Evolutionary conservation across 2,113 vertebrate species (phyloP).

Genomic region (Aleadryas rufinucha): DNA sequence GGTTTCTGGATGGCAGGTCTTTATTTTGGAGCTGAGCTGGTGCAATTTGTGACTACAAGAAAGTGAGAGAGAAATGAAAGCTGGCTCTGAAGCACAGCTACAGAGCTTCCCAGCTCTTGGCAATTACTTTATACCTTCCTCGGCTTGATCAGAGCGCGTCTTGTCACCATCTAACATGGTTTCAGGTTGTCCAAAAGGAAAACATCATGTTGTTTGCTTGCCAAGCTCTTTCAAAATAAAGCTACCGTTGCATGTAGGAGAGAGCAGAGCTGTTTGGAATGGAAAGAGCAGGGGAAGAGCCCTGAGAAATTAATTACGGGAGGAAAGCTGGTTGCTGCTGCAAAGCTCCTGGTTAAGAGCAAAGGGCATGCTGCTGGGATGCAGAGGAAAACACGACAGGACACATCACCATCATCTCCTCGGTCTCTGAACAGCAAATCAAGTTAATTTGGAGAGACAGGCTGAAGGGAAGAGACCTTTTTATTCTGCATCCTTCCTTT

Average conservation of each 20-base stretch:
- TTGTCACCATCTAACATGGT: background rate
- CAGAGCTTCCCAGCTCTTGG: background rate
- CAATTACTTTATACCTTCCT: background rate
- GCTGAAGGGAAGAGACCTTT: slow-evolving; percentile 19
- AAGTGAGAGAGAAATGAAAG: background rate
- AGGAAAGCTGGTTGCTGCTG: background rate
- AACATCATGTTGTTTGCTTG: background rate
- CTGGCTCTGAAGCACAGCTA: background rate
- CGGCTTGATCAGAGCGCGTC: background rate
- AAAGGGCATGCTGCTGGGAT: background rate
- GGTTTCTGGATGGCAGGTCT: background rate
- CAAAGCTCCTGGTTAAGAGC: background rate
- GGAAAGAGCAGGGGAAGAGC: background rate
- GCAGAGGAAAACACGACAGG: background rate
- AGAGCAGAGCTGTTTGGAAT: background rate
- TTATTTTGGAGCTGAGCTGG: background rate
- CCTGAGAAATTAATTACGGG: background rate
- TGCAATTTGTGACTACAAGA: background rate
- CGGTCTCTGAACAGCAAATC: background rate
- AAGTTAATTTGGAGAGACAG: slow-evolving; percentile 1
- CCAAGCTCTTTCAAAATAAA: background rate
- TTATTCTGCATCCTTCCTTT: background rate
- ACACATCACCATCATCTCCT: background rate
- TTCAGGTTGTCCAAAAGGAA: background rate
- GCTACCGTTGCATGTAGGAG: background rate